Percentiles rank a stretch among this genome's conserved stretches.
These are phyloP conservation scores for Lepus europaeus DNA, from an alignment of 2,113 vertebrate genomes.

Conservation along the genomic window DNA sequence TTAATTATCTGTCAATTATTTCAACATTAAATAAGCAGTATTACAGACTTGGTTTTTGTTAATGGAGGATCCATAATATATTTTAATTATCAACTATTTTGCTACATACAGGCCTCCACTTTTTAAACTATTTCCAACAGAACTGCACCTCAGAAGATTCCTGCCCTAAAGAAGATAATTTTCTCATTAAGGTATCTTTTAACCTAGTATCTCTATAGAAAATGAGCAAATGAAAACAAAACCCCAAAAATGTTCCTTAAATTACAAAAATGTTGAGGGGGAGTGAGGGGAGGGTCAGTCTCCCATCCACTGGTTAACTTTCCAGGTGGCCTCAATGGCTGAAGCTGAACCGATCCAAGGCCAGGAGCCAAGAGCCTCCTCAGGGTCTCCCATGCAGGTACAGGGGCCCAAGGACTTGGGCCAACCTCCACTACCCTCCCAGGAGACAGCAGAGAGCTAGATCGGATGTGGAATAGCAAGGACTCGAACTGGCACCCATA, in stretches of 20 bases:
- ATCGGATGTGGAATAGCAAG: too few species aligned
- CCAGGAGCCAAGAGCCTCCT: too few species aligned
- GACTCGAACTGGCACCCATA: too few species aligned
- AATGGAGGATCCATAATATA: neutral
- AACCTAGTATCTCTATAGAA: neutral
- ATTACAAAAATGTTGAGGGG: neutral
- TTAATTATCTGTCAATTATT: conserved; percentile 62
- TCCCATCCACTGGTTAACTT: too few species aligned
- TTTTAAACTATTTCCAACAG: neutral
- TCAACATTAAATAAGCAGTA: conserved; percentile 40
- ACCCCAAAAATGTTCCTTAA: conserved; percentile 1
- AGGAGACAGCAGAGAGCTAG: too few species aligned
- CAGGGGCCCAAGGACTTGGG: too few species aligned
- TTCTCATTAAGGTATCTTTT: neutral
- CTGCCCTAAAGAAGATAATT: neutral
- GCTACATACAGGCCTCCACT: neutral
- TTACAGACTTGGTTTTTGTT: neutral
- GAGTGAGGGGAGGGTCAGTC: neutral
- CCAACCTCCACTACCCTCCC: too few species aligned
- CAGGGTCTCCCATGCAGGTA: too few species aligned
- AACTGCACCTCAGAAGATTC: neutral
- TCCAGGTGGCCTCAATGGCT: too few species aligned
- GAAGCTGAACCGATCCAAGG: too few species aligned
- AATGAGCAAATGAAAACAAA: neutral
- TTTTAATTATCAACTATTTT: neutral